Evolutionary conservation across 2,113 vertebrate species (phyloP).

Genomic region (Microtus ochrogaster): DNA sequence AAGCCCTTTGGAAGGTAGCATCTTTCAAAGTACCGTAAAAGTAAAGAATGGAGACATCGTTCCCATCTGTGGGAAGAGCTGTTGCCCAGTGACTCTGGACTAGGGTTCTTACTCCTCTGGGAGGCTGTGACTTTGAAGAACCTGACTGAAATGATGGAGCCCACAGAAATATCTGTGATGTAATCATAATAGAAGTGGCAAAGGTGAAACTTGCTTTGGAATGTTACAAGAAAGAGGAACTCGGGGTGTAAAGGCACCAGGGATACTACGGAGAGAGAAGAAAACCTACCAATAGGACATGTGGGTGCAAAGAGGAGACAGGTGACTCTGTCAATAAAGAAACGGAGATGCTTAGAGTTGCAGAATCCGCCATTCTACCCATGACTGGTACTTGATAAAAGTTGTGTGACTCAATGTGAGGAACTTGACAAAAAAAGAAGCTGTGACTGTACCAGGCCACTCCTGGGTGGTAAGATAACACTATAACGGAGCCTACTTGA

Average conservation of each 20-base stretch:
- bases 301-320: not conserved
- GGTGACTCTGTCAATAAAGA: no score
- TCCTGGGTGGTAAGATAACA: accelerated
- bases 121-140: not conserved
- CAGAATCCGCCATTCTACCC: not conserved
- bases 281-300: not conserved
- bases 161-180: not conserved
- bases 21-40: not conserved
- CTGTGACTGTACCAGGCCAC: not conserved
- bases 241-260: not conserved
- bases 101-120: not conserved
- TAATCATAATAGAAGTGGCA: not conserved
- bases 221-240: not conserved
- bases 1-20: not conserved
- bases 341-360: not conserved
- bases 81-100: not conserved
- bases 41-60: not conserved
- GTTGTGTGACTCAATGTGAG: not conserved
- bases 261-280: not conserved
- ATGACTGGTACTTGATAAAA: not conserved
- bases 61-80: not conserved
- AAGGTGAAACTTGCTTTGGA: not conserved
- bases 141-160: not conserved
- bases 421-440: not conserved
- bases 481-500: not conserved